Percentiles rank a stretch among this genome's conserved stretches.
These are phyloP conservation scores for Tryphoninae sp. DNA, from an alignment of 2,888 invertebrate genomes.

Conservation along the genomic window DNA sequence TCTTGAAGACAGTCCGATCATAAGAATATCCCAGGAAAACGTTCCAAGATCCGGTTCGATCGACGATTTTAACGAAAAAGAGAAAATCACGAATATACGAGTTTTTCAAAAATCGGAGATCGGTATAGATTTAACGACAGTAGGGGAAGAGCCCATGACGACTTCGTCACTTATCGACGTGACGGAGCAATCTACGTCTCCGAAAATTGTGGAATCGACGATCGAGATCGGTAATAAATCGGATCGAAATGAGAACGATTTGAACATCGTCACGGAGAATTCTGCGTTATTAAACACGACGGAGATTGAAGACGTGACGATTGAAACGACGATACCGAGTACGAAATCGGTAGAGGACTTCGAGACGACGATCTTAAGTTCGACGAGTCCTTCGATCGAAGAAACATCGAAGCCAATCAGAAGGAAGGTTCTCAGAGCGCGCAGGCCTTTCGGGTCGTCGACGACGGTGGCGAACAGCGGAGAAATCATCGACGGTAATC, in stretches of 20 bases:
- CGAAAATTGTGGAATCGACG: not conserved
- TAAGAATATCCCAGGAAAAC: conserved; percentile 66
- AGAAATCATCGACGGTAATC: conserved; percentile 36
- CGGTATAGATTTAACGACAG: not conserved
- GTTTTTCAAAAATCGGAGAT: conserved; percentile 65
- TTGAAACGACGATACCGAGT: conserved; percentile 4
- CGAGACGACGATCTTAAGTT: not conserved
- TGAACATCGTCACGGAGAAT: not conserved
- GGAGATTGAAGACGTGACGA: no score
- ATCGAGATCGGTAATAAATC: not conserved
- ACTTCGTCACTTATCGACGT: not conserved
- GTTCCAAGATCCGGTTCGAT: conserved; percentile 51
- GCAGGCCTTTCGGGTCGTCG: conserved; percentile 63
- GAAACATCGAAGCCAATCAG: conserved; percentile 59
- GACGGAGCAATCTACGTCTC: conserved; percentile 14
- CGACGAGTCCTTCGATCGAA: conserved; percentile 15
- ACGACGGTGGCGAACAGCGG: conserved; percentile 46
- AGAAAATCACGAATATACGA: conserved; percentile 69
- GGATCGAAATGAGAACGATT: not conserved
- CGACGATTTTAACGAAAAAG: conserved; percentile 50
- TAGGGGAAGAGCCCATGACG: not conserved
- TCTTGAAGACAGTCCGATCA: conserved; percentile 68
- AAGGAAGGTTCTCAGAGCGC: conserved; percentile 70
- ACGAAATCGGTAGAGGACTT: not conserved
- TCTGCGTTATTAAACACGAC: no score